Evolutionary conservation across 2,888 invertebrate genomes (phyloP), one percentile per base, ranked within the genome.

Genomic region (Stramonita haemastoma): DNA sequence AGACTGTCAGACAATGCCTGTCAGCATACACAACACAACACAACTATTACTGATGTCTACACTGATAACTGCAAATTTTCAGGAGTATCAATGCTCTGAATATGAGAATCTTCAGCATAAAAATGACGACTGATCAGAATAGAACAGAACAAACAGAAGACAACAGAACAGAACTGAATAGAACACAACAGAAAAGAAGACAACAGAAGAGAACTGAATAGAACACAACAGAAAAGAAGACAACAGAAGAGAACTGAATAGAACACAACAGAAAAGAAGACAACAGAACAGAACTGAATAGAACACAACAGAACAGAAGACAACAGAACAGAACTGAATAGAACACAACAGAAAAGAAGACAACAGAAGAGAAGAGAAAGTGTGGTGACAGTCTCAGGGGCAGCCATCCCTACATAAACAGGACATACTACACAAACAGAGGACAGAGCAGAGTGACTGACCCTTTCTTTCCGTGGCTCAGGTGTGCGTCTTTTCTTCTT

Each of bases 401-500:
- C 17, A 17, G 19, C 66, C 66, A 17, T 46, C 66, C 66, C 66
- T 26, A 17, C 66, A 4, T 13, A 17, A 2, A 66, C 17, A 66
- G 26, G 26, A 2, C 66, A 66, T 1, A 6, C 1, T 26, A 66
- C 2, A 13, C 66, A 66, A 66, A 66, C 60, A 60, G 26, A 66
- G 46, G 46, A 46, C 46, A 46, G 46, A 46, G 46, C 46, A 46
- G 46, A 46, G 46, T 46, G 46, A 46, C 46, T 79, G 29, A 89
- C 89, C 73, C 46, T 85, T 89, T 89, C 87, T 88, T 89, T 90
- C 85, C 60, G 87, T 86, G 73, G 89, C 79, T 87, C 87, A 73
- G 89, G 85, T 13, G 89, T 70, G n/a, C 36, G 87, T 79, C 66
- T 89, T 73, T 73, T 90, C 73, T 87, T 91, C 87, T 81, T 90